phyloP scores from a whole-genome alignment of 1,140 invertebrate species.

The Diuraphis noxia region DNA sequence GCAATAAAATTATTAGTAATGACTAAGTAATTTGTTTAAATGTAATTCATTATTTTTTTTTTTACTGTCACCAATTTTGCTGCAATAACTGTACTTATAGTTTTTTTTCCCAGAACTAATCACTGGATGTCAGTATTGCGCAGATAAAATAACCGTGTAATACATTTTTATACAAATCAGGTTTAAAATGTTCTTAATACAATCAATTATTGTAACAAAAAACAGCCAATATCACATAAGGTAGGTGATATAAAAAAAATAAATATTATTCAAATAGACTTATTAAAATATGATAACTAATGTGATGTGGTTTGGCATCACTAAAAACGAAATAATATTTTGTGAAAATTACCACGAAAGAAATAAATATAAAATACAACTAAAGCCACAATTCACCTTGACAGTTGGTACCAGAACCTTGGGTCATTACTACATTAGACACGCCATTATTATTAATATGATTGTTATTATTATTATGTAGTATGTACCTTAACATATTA shows the following conservation, averaged over 20 bases:
- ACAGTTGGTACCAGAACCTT: constrained; percentile 31
- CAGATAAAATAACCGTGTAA: constrained; percentile 6
- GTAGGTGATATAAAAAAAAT: not conserved
- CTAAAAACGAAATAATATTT: constrained; percentile 13
- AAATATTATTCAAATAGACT: not conserved
- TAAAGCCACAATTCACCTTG: constrained; percentile 18
- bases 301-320: not conserved
- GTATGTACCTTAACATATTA: not conserved
- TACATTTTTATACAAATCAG: not conserved
- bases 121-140: not conserved
- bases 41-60: not conserved
- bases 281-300: not conserved
- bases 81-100: not conserved
- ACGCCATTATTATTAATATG: constrained; percentile 18
- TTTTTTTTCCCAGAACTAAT: constrained; percentile 26
- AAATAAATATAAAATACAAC: not conserved
- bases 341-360: not conserved
- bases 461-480: not conserved
- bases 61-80: not conserved
- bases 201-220: not conserved
- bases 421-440: not conserved
- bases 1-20: not conserved
- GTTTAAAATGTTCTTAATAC: not conserved
- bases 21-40: not conserved
- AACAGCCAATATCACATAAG: not conserved